Evolutionary conservation across 1,140 invertebrate genomes (phyloP).

Genomic region (Monomorium pharaonis): DNA sequence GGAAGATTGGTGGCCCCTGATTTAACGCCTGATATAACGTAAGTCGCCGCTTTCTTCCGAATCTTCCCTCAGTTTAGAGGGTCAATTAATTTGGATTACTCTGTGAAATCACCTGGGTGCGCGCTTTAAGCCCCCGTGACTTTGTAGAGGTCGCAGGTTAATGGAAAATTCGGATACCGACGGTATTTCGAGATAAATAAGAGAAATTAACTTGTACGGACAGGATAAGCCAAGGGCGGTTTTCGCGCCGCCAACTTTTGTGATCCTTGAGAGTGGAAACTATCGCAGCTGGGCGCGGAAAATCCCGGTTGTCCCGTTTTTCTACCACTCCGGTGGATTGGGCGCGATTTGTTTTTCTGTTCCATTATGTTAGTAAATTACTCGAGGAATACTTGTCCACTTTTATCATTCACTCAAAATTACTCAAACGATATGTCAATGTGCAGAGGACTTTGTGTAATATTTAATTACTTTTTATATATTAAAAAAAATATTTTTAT

Average conservation of each 20-base stretch:
- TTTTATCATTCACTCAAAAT: conserved; percentile 7
- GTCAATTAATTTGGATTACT: conserved; percentile 56
- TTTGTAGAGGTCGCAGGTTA: conserved; percentile 34
- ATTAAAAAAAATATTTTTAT: not conserved
- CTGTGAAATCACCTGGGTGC: conserved; percentile 33
- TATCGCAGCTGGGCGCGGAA: conserved; percentile 8
- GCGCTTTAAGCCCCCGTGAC: conserved; percentile 29
- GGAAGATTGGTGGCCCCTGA: not conserved
- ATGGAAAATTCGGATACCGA: conserved; percentile 55
- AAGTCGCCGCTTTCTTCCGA: conserved; percentile 31
- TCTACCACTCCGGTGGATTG: not conserved
- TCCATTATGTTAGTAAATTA: conserved; percentile 29
- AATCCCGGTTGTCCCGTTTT: conserved; percentile 8
- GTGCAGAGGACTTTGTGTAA: not conserved
- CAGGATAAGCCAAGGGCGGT: conserved; percentile 55
- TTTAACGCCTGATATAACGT: not conserved
- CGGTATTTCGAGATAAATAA: conserved; percentile 55
- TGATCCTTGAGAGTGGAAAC: conserved; percentile 32
- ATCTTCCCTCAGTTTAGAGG: conserved; percentile 8
- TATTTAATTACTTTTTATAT: conserved; percentile 1
- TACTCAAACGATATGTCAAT: not conserved
- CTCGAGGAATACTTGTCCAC: not conserved
- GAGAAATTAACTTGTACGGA: conserved; percentile 52
- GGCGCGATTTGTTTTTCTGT: conserved; percentile 16
- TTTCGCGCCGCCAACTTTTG: conserved; percentile 49